These are phyloP conservation scores for Lamellibrachia columna DNA, from an alignment of 2,888 invertebrate species.

Conservation along the genomic window DNA sequence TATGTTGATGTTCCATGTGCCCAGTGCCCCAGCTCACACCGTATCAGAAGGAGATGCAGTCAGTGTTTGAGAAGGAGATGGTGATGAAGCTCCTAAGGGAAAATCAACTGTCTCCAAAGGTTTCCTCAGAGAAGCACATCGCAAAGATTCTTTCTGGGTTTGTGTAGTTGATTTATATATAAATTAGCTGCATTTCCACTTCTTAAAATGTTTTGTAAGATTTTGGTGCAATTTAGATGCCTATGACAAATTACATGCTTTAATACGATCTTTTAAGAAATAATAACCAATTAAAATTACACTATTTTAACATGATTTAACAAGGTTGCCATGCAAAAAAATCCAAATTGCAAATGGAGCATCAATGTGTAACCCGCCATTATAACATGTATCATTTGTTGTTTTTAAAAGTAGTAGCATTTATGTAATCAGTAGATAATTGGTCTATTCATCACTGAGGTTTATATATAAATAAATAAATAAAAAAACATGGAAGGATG, in stretches of 20 bases:
- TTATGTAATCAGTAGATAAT: no score
- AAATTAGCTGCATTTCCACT: not conserved
- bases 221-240: no score
- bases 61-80: conserved; percentile 60
- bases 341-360: no score
- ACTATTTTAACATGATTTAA: no score
- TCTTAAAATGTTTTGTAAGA: not conserved
- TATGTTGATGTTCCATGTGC: not conserved
- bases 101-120: not conserved
- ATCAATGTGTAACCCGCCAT: no score
- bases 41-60: conserved; percentile 49
- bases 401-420: no score
- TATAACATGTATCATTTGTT: no score
- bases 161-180: not conserved
- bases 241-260: no score
- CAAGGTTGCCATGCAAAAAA: no score
- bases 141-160: conserved; percentile 8
- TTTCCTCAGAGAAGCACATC: conserved; percentile 17
- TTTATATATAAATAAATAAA: not conserved
- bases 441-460: not conserved
- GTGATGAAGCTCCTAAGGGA: conserved; percentile 41
- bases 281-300: no score
- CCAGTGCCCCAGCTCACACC: conserved; percentile 24
- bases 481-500: no score
- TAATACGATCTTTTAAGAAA: no score